Evolutionary conservation across 1,140 invertebrate species (phyloP).

Genomic region (Drosophila persimilis): DNA sequence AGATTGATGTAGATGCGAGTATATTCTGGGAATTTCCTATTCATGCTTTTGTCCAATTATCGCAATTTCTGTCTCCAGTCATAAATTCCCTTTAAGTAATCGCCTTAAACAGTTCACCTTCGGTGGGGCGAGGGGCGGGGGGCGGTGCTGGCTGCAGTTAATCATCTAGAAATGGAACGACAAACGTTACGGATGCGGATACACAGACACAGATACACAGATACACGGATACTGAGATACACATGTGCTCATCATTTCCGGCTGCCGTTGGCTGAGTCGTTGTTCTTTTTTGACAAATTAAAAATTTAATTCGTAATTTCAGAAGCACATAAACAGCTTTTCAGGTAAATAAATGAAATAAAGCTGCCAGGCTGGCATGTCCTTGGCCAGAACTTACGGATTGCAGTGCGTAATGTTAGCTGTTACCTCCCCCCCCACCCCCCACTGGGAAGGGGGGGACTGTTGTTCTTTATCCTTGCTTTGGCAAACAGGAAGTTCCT

Average conservation of each 20-base stretch:
- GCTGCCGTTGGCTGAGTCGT: conserved; percentile 22
- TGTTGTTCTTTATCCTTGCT: conserved; percentile 48
- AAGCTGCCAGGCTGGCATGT: conserved; percentile 63
- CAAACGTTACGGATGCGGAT: conserved; percentile 45
- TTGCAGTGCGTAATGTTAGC: conserved; percentile 39
- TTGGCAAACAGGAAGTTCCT: conserved; percentile 71
- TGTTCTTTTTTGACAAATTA: conserved; percentile 73
- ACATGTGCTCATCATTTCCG: conserved; percentile 18
- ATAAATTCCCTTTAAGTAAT: conserved; percentile 2
- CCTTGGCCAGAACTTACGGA: conserved; percentile 46
- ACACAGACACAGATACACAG: conserved; percentile 17
- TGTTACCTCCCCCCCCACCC: neutral
- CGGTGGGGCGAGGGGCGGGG: neutral
- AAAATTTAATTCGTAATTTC: conserved; percentile 80
- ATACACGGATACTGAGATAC: conserved; percentile 3
- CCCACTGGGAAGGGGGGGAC: too few species aligned
- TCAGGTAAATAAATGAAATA: conserved; percentile 77
- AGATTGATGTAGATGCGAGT: too few species aligned
- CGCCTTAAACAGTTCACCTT: conserved; percentile 9
- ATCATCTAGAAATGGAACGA: conserved; percentile 69
- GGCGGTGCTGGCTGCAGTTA: conserved; percentile 43
- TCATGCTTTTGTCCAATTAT: too few species aligned
- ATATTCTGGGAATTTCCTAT: too few species aligned
- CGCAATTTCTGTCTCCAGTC: too few species aligned
- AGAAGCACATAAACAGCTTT: conserved; percentile 74